Evolutionary conservation across 2,888 invertebrate genomes (phyloP).

Genomic region (Drosophila pseudotakahashii): DNA sequence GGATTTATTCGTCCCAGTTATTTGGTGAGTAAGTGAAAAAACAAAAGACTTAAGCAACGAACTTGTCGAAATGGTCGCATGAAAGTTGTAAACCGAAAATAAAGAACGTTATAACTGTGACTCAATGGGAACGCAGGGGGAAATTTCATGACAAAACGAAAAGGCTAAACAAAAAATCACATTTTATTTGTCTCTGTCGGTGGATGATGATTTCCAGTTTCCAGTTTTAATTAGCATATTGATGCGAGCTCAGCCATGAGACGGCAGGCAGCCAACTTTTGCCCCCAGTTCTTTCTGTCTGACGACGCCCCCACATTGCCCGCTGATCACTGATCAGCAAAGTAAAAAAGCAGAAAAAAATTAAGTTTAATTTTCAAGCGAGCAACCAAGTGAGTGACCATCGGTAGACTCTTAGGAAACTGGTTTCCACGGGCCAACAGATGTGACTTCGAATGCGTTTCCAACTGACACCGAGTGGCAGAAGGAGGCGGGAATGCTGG

Average conservation of each 20-base stretch:
- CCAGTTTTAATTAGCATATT: conserved; percentile 65
- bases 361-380: conserved; percentile 40
- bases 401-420: conserved; percentile 35
- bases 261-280: conserved; percentile 28
- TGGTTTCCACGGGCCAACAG: conserved; percentile 40
- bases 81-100: conserved; percentile 39
- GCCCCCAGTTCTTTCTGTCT: conserved; percentile 31
- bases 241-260: conserved; percentile 41
- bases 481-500: conserved; percentile 36
- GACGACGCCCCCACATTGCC: conserved; percentile 35
- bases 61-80: conserved; percentile 52
- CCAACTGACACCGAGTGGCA: conserved; percentile 63
- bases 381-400: conserved; percentile 29
- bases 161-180: conserved; percentile 33
- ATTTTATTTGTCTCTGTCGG: conserved; percentile 43
- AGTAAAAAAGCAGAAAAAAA: conserved; percentile 20
- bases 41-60: conserved; percentile 64
- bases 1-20: conserved; percentile 27
- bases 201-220: conserved; percentile 42
- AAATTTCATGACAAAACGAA: conserved; percentile 67
- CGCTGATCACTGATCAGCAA: conserved; percentile 16
- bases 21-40: conserved; percentile 30
- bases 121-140: conserved; percentile 51
- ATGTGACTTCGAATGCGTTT: conserved; percentile 29
- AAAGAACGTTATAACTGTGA: conserved; percentile 52